A percentile compares a stretch with the other conserved stretches of the same genome.
Conservation (phyloP, 2,113 vertebrate genomes). For the Atlantisia rogersi region DNA sequence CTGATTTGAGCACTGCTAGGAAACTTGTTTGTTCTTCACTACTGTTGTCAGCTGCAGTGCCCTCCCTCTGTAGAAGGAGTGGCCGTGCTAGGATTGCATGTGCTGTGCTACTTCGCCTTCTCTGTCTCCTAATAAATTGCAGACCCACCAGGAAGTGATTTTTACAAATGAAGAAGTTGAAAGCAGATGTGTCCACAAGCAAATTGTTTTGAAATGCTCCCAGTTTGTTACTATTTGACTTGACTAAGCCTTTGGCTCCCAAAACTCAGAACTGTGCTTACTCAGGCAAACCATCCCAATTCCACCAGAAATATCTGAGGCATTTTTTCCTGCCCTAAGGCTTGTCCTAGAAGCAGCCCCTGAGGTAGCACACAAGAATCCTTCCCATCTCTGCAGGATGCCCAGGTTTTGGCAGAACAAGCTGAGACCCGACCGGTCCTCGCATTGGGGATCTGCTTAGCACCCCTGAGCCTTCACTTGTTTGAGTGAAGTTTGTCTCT, state of each 20-base stretch:
- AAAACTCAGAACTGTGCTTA: neutral
- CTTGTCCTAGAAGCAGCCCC: neutral
- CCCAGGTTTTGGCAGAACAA: neutral
- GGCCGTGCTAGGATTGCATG: neutral
- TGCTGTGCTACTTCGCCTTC: neutral
- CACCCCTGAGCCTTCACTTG: neutral
- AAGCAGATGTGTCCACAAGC: neutral
- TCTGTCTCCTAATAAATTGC: neutral
- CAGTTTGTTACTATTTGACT: neutral
- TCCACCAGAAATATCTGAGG: neutral
- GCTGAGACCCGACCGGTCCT: neutral
- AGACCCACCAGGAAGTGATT: neutral
- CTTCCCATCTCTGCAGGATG: neutral
- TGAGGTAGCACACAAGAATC: neutral
- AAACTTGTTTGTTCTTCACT: neutral
- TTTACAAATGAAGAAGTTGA: neutral
- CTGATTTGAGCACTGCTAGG: neutral
- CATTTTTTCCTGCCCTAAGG: neutral
- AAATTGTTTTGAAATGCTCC: neutral
- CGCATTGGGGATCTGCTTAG: rapidly evolving
- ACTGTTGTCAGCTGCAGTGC: neutral
- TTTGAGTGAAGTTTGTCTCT: neutral
- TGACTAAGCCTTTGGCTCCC: neutral
- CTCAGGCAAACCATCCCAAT: neutral
- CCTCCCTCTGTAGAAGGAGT: neutral